Evolutionary conservation across 2,113 vertebrate genomes (phyloP).

Genomic region (Hydrochoerus hydrochaeris): DNA sequence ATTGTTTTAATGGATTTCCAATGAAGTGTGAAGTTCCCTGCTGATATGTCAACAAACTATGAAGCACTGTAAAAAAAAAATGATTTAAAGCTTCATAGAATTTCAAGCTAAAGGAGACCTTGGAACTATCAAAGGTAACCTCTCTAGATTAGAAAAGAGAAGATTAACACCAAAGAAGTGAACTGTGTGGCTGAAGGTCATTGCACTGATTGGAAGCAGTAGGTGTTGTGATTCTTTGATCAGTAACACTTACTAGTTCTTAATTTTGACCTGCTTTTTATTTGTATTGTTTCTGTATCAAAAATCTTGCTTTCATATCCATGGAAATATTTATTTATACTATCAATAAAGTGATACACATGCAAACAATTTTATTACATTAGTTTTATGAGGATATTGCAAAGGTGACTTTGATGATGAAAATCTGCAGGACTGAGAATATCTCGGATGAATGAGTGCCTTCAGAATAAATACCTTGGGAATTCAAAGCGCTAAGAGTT

Average conservation of each 20-base stretch:
- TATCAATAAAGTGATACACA: slow-evolving; percentile 24
- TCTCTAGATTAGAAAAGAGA: slow-evolving; percentile 31
- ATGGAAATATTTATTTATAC: slow-evolving; percentile 51
- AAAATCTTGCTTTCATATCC: neutral
- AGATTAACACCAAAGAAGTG: neutral
- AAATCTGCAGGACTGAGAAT: slow-evolving; percentile 15
- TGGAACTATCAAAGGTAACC: slow-evolving; percentile 18
- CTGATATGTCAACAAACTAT: slow-evolving; percentile 83
- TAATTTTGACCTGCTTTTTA: slow-evolving; percentile 50
- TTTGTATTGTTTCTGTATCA: neutral
- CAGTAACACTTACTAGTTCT: neutral
- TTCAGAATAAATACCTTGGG: slow-evolving; percentile 13
- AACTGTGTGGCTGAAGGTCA: slow-evolving; percentile 51
- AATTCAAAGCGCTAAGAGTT: neutral
- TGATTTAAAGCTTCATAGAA: slow-evolving; percentile 57
- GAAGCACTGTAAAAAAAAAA: slow-evolving; percentile 73
- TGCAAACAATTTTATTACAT: slow-evolving; percentile 53
- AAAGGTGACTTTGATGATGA: slow-evolving; percentile 41
- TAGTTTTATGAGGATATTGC: slow-evolving; percentile 26
- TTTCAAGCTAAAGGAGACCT: slow-evolving; percentile 51
- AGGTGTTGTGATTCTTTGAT: neutral
- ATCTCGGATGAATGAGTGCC: slow-evolving; percentile 27
- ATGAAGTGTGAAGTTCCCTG: slow-evolving; percentile 83
- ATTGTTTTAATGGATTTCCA: slow-evolving; percentile 84
- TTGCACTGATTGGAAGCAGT: neutral